These are phyloP conservation scores for Brachirus orientalis DNA, from an alignment of 2,113 vertebrate species.

Conservation along the genomic window DNA sequence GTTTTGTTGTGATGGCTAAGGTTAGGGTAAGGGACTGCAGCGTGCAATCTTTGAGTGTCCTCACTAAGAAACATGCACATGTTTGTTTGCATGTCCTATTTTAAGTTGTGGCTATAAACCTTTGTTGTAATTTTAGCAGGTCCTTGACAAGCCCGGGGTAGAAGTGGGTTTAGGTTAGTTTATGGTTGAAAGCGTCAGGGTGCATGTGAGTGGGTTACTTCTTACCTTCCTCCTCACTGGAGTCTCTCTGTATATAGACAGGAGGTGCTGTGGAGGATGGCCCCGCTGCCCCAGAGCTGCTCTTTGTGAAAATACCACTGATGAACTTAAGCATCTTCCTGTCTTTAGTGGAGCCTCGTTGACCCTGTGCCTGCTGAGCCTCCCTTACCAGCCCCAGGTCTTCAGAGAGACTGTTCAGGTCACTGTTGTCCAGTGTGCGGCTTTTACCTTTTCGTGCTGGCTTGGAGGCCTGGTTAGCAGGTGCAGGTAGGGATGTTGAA, in stretches of 20 bases:
- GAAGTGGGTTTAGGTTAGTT: constrained; percentile 5
- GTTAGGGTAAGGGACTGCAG: too few species aligned
- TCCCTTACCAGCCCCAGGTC: constrained; percentile 79
- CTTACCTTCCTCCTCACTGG: constrained; percentile 86
- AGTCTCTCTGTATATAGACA: constrained; percentile 81
- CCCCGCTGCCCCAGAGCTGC: constrained; percentile 80
- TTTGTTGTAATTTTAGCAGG: too few species aligned
- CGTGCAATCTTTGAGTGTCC: too few species aligned
- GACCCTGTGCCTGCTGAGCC: constrained; percentile 70
- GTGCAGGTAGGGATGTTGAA: constrained; percentile 74
- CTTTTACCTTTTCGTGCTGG: constrained; percentile 91
- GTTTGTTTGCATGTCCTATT: too few species aligned
- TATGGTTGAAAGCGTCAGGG: neutral
- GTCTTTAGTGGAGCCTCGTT: constrained; percentile 88
- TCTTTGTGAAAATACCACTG: constrained; percentile 97
- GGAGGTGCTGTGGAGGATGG: constrained; percentile 73
- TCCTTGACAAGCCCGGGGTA: too few species aligned
- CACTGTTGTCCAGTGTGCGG: constrained; percentile 94
- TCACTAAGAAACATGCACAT: too few species aligned
- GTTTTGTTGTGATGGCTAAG: too few species aligned
- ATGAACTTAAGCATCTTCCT: constrained; percentile 97
- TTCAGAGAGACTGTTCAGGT: constrained; percentile 87
- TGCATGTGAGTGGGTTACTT: constrained; percentile 10
- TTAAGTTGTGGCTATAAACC: too few species aligned
- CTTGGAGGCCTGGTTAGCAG: constrained; percentile 66